Conservation (phyloP, 2,888 invertebrate species). For the Hydrotaea diabolus region DNA sequence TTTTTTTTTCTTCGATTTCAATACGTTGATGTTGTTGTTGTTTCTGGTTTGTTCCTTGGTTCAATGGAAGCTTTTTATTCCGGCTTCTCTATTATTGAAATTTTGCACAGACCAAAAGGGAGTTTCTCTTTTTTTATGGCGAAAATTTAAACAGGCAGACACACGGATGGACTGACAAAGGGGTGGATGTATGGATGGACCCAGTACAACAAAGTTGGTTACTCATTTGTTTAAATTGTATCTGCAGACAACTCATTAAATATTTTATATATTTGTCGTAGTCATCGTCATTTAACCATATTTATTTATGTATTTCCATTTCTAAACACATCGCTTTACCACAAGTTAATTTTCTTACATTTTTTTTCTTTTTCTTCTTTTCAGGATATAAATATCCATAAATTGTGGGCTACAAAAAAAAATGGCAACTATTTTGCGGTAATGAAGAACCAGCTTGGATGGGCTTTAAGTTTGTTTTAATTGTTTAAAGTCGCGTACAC, state of each 20-base stretch:
- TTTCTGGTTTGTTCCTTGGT: conserved; percentile 17
- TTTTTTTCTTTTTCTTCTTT: no score
- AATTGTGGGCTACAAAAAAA: no score
- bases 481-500: no score
- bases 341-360: not conserved
- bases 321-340: not conserved
- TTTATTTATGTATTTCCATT: conserved; percentile 4
- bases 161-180: not conserved
- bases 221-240: conserved; percentile 41
- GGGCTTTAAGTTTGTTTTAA: no score
- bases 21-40: not conserved
- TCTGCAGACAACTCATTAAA: conserved; percentile 10
- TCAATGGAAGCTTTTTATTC: conserved; percentile 13
- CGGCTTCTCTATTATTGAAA: conserved; percentile 23
- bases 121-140: conserved; percentile 45
- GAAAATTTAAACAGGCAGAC: conserved; percentile 1
- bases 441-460: no score
- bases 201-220: not conserved
- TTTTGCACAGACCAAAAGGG: conserved; percentile 39
- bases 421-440: no score
- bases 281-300: conserved; percentile 9
- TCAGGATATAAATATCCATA: no score
- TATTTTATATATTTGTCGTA: conserved; percentile 8
- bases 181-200: not conserved
- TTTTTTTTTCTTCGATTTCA: conserved; percentile 22